Base-by-base conservation (phyloP, 1,140 invertebrate species). In the Platyura marginata region DNA sequence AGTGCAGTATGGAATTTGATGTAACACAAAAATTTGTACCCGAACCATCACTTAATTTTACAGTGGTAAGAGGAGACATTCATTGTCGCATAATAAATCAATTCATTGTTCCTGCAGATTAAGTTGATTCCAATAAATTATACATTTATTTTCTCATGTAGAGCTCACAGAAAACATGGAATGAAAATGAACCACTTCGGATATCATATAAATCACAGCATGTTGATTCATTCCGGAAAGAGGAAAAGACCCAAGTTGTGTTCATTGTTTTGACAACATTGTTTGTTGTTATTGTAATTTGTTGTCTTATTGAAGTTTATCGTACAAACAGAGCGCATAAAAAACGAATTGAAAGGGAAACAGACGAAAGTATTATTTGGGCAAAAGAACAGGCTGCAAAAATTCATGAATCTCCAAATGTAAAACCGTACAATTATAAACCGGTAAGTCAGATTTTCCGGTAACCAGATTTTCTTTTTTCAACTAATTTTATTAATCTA, bases 111-210 rank as follows among this genome's bases (percentile, higher is more conserved):
- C n/a, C n/a, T n/a, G n/a, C n/a, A n/a, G n/a, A n/a, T n/a, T n/a
- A n/a, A n/a, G n/a, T n/a, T n/a, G n/a, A n/a, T n/a, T n/a, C n/a
- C 25, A 13, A 29, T 8, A 29, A 6, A 29, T 29, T 29, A 8
- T 29, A 6, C 25, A 29, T 8, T 29, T 29, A 29, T 8, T 29
- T 10, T 42, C 42, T 43, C 46, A 46, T 51, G 38, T 50, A 81
- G 76, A 77, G 71, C 40, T 70, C 72, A 20, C 79, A 83, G 23
- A 77, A 76, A 51, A 75, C 75, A 0, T 87, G 83, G 82, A 79
- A 79, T 2, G 77, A 80, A 57, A 81, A 86, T 54, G 79, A 81
- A 13, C 82, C 82, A 2, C 74, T 74, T 22, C 69, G 74, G 19
- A 69, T 76, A 15, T 67, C 75, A 0, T 87, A 85, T 55, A 77